Percentiles rank a stretch among this genome's conserved stretches.
phyloP scores from a whole-genome alignment of 2,797 vertebrate species.

The Lepus townsendii region DNA sequence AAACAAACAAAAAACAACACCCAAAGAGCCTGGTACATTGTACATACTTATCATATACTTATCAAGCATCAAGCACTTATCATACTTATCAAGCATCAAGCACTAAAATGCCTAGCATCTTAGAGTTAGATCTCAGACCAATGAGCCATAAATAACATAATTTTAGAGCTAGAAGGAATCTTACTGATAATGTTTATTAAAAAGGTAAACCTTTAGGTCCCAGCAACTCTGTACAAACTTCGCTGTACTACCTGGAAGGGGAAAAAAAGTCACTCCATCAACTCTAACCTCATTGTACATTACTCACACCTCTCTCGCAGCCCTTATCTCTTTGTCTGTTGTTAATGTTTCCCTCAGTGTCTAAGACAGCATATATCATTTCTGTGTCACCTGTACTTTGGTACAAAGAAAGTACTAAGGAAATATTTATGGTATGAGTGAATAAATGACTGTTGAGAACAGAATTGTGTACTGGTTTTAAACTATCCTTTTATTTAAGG shows the following conservation, averaged over 20 bases:
- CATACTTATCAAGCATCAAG: neutral
- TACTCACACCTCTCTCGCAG: neutral
- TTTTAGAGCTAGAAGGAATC: constrained; percentile 8
- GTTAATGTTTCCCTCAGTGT: constrained; percentile 51
- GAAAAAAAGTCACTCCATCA: constrained; percentile 39
- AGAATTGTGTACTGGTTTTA: constrained; percentile 54
- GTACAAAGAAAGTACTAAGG: constrained; percentile 53
- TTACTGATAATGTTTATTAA: constrained; percentile 4
- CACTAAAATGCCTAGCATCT: neutral
- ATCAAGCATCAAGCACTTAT: no score
- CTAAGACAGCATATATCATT: constrained; percentile 10
- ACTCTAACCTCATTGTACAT: neutral
- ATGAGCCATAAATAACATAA: constrained; percentile 40
- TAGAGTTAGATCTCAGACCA: constrained; percentile 32
- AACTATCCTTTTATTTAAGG: constrained; percentile 36
- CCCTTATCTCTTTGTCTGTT: neutral
- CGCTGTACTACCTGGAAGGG: neutral
- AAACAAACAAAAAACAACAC: neutral
- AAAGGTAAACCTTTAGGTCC: constrained; percentile 36
- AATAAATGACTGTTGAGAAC: constrained; percentile 58
- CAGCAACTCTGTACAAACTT: neutral
- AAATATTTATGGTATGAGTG: constrained; percentile 58
- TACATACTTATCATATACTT: constrained; percentile 30
- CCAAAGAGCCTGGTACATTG: neutral
- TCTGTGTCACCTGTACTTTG: constrained; percentile 41